These are phyloP conservation scores for Gallinago undulata DNA, from an alignment of 2,113 vertebrate species.

Conservation along the genomic window DNA sequence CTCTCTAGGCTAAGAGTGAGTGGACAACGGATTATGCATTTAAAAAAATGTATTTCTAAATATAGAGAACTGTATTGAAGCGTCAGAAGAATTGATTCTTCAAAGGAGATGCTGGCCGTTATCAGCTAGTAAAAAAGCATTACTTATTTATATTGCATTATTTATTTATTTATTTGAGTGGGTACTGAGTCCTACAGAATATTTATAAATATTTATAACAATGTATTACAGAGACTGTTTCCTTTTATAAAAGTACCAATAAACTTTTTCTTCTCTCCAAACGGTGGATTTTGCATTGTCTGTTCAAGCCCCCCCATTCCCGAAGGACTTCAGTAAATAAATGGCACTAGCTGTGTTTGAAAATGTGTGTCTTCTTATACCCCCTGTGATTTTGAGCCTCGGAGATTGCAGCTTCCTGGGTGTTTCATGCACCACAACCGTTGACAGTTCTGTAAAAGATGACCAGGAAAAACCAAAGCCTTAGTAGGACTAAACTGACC, in stretches of 20 bases:
- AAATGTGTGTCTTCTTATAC: background rate
- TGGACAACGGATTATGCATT: background rate
- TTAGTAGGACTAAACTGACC: background rate
- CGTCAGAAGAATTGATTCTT: background rate
- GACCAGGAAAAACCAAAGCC: background rate
- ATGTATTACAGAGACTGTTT: slow-evolving; percentile 40
- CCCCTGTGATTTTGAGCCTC: background rate
- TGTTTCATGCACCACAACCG: background rate
- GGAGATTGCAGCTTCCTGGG: background rate
- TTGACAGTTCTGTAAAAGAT: background rate
- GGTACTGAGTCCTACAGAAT: slow-evolving; percentile 67
- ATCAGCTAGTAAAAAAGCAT: slow-evolving; percentile 43
- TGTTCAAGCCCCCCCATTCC: background rate
- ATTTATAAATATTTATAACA: slow-evolving; percentile 93
- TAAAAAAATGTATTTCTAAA: background rate
- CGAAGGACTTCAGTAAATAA: background rate
- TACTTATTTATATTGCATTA: slow-evolving; percentile 70
- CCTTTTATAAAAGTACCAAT: slow-evolving; percentile 66
- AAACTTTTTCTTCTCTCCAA: slow-evolving; percentile 59
- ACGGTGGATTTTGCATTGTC: background rate
- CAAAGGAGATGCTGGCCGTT: slow-evolving; percentile 69
- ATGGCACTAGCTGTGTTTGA: background rate
- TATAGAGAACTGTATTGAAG: background rate
- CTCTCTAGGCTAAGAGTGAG: background rate
- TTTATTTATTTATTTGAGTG: slow-evolving; percentile 96